Evolutionary conservation across 1,140 invertebrate species (phyloP).

Genomic region (Ceratosolen fusciceps): DNA sequence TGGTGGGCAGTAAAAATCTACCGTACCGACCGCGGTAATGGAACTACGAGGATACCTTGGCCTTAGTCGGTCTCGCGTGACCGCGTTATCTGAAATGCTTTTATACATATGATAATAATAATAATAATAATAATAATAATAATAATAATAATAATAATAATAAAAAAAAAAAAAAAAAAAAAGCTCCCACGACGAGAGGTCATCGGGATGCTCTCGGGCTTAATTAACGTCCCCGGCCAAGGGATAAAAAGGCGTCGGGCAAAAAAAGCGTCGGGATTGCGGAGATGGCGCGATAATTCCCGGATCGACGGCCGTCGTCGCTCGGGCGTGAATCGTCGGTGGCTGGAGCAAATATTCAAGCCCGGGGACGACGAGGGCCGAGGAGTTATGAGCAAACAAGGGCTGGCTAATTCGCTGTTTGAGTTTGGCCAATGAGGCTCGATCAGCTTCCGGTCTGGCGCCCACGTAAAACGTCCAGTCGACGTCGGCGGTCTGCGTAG

Average conservation of each 20-base stretch:
- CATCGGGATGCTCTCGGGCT: too few relatives aligned
- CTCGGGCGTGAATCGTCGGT: not conserved
- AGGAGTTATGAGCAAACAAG: not conserved
- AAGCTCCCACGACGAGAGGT: too few relatives aligned
- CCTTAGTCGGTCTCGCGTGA: too few relatives aligned
- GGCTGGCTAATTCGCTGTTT: not conserved
- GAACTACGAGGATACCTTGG: too few relatives aligned
- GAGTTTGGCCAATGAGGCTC: not conserved
- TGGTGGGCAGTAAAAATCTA: slow-evolving; percentile 28
- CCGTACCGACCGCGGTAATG: not conserved
- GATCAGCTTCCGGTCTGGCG: not conserved
- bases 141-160: too few relatives aligned
- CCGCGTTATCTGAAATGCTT: too few relatives aligned
- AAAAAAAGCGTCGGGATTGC: too few relatives aligned
- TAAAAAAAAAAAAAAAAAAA: too few relatives aligned
- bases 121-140: too few relatives aligned
- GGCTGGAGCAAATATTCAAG: not conserved
- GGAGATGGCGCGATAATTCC: not conserved
- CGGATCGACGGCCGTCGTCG: not conserved
- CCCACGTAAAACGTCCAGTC: not conserved
- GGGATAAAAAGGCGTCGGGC: too few relatives aligned
- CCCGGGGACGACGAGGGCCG: not conserved
- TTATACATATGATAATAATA: too few relatives aligned
- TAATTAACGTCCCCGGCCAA: too few relatives aligned
- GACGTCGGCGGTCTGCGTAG: not conserved